These are phyloP conservation scores for Dryobota labecula DNA, from an alignment of 2,888 invertebrate species.

Conservation along the genomic window DNA sequence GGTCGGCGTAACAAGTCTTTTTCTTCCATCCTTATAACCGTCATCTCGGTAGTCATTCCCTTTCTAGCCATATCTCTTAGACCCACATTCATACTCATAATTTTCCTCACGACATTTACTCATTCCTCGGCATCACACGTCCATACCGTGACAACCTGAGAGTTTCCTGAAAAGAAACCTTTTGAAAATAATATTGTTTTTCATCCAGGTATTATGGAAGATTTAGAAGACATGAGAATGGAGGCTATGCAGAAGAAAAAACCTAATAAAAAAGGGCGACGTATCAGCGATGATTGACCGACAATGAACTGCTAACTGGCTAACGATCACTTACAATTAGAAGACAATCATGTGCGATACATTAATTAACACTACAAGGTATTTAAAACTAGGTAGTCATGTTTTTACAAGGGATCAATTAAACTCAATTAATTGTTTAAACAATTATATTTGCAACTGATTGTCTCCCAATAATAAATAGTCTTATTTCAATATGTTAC, in stretches of 20 bases:
- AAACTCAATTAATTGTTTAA: constrained; percentile 42
- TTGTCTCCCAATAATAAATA: constrained; percentile 47
- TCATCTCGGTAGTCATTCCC: not conserved
- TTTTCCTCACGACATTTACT: not conserved
- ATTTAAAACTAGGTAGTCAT: constrained; percentile 37
- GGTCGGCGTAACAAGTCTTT: not conserved
- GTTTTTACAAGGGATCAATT: constrained; percentile 55
- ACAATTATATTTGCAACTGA: constrained; percentile 43
- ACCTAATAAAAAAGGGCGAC: constrained; percentile 90
- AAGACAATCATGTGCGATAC: constrained; percentile 48
- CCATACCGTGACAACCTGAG: not conserved
- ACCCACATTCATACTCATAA: not conserved
- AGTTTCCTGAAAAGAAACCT: not conserved
- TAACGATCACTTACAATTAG: constrained; percentile 32
- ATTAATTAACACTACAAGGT: constrained; percentile 29
- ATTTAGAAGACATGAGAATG: constrained; percentile 96
- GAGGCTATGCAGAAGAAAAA: constrained; percentile 95
- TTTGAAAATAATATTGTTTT: not conserved
- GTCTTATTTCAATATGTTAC: constrained; percentile 56
- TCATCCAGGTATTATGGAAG: constrained; percentile 95
- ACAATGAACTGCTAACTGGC: constrained; percentile 21
- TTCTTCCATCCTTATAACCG: not conserved
- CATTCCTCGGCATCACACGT: not conserved
- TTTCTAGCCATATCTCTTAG: not conserved
- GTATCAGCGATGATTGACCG: constrained; percentile 79